Conservation (phyloP, 2,797 vertebrate genomes). For the Pseudomugil tenellus region DNA sequence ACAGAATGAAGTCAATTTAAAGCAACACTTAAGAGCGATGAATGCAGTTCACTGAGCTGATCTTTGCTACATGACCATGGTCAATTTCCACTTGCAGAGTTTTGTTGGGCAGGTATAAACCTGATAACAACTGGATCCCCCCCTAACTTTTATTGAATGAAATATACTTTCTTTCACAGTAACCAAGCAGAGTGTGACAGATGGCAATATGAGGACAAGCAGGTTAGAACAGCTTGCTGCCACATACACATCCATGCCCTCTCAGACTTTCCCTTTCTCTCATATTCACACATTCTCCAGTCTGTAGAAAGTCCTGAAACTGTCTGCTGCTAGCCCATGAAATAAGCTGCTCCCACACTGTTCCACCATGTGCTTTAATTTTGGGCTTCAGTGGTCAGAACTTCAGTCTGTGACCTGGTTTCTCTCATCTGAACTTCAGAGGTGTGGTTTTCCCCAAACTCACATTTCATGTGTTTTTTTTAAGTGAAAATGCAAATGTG, state of each 20-base stretch:
- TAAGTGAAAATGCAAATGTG: constrained; percentile 19
- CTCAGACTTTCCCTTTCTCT: background rate
- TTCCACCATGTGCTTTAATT: constrained; percentile 78
- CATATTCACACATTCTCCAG: constrained; percentile 40
- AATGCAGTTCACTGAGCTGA: constrained; percentile 25
- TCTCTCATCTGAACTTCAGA: constrained; percentile 55
- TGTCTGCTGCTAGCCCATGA: constrained; percentile 78
- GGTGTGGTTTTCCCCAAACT: constrained; percentile 33
- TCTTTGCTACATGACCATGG: constrained; percentile 29
- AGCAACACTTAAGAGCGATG: constrained; percentile 3
- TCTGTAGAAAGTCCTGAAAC: constrained; percentile 67
- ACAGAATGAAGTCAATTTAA: constrained; percentile 5
- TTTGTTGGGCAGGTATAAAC: constrained; percentile 52
- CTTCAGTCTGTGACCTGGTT: constrained; percentile 66
- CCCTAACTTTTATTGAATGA: constrained; percentile 48
- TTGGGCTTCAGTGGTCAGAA: constrained; percentile 77
- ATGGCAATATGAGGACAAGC: constrained; percentile 61
- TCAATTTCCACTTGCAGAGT: constrained; percentile 39
- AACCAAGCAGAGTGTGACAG: constrained; percentile 63
- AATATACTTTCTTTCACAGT: constrained; percentile 41
- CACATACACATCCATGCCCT: constrained; percentile 19
- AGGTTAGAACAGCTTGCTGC: constrained; percentile 59
- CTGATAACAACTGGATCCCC: constrained; percentile 57
- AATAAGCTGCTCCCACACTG: constrained; percentile 78
- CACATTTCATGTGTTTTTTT: constrained; percentile 21